Percentiles rank a stretch among this genome's conserved stretches.
Conservation (phyloP, 2,888 invertebrate species). For the Agrochola lychnidis region DNA sequence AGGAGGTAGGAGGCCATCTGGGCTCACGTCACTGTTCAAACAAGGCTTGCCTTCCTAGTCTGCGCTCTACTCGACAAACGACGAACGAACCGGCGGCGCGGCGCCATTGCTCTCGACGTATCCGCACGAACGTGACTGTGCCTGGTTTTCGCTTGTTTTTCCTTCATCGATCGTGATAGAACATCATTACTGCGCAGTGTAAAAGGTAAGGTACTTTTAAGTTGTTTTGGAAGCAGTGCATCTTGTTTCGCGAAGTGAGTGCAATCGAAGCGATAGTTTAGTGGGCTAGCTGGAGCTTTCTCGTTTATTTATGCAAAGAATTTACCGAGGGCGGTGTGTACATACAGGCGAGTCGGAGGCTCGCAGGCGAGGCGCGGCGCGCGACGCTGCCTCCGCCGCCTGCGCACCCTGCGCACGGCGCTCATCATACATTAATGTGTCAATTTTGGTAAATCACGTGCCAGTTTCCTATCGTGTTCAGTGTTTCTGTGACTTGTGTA, state of each 20-base stretch:
- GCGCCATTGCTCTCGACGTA: slow-evolving; percentile 89
- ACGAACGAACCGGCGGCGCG: slow-evolving; percentile 80
- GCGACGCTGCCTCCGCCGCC: slow-evolving; percentile 86
- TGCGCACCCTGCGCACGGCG: slow-evolving; percentile 85
- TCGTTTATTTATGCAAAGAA: slow-evolving; percentile 90
- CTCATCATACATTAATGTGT: slow-evolving; percentile 77
- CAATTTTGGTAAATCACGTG: slow-evolving; percentile 83
- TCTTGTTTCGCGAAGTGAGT: slow-evolving; percentile 81
- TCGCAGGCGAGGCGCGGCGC: slow-evolving; percentile 81
- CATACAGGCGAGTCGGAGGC: slow-evolving; percentile 85
- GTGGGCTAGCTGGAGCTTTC: slow-evolving; percentile 83
- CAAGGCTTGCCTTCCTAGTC: slow-evolving; percentile 89
- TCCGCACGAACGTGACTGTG: slow-evolving; percentile 89
- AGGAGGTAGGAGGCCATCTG: slow-evolving; percentile 75
- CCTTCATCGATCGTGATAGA: slow-evolving; percentile 86
- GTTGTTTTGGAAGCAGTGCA: slow-evolving; percentile 85
- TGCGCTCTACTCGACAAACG: slow-evolving; percentile 86
- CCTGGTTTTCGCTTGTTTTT: slow-evolving; percentile 86
- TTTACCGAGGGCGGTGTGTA: slow-evolving; percentile 88
- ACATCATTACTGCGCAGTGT: slow-evolving; percentile 89
- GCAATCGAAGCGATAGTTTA: slow-evolving; percentile 71
- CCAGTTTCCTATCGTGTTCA: slow-evolving; percentile 71
- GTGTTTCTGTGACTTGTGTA: slow-evolving; percentile 82
- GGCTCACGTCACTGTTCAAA: slow-evolving; percentile 86
- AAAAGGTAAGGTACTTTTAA: slow-evolving; percentile 87